These are phyloP conservation scores for Hipposideros armiger DNA, from an alignment of 2,113 vertebrate genomes.

Conservation along the genomic window DNA sequence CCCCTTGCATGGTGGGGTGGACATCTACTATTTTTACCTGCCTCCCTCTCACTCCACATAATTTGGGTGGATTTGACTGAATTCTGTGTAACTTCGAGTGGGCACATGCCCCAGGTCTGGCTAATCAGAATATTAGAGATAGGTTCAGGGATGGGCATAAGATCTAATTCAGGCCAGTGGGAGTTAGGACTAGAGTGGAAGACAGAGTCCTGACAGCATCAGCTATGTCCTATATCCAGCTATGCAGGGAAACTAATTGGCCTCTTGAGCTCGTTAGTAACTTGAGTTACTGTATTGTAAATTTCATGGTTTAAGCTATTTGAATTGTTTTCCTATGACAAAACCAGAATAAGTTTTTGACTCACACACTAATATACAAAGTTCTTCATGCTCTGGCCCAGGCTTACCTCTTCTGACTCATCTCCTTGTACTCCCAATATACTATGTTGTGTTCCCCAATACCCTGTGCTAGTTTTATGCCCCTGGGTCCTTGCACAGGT, in stretches of 20 bases:
- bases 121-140: not conserved
- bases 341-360: not conserved
- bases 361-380: not conserved
- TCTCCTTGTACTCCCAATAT: not conserved
- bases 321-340: not conserved
- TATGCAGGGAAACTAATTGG: not conserved
- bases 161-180: not conserved
- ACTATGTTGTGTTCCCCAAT: not conserved
- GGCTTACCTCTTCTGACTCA: not conserved
- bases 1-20: not conserved
- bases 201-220: not conserved
- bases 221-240: not conserved
- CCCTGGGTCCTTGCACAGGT: not conserved
- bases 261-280: not conserved
- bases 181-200: not conserved
- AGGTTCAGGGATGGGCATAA: not conserved
- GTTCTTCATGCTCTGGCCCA: not conserved
- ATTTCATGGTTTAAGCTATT: slow-evolving; percentile 13
- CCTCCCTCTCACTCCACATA: not conserved
- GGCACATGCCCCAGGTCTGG: not conserved
- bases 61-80: slow-evolving; percentile 3
- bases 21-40: not conserved
- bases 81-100: not conserved
- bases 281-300: not conserved
- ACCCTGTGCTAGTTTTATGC: no score